phyloP scores from a whole-genome alignment of 2,797 vertebrate species.

The Pelobates cultripes region DNA sequence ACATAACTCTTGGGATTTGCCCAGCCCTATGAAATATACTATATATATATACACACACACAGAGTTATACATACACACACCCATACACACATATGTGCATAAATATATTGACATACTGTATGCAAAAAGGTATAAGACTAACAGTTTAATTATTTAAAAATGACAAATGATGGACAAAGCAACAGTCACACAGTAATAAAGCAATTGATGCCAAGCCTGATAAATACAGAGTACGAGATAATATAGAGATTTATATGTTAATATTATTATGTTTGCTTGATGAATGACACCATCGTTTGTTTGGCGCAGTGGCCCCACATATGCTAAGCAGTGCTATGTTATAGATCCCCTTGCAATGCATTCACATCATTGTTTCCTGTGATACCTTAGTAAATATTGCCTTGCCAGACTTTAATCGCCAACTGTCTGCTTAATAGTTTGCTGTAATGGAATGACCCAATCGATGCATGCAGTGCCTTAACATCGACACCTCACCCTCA shows the following conservation, averaged over 20 bases:
- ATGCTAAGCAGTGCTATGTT: slow-evolving; percentile 21
- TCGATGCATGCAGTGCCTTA: background rate
- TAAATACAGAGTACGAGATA: slow-evolving; percentile 46
- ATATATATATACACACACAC: too few relatives aligned
- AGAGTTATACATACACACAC: background rate
- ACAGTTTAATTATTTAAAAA: slow-evolving; percentile 7
- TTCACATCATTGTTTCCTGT: slow-evolving; percentile 6
- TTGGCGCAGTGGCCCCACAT: slow-evolving; percentile 5
- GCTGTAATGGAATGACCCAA: background rate
- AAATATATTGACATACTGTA: background rate
- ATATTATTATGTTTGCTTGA: slow-evolving; percentile 41
- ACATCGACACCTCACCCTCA: background rate
- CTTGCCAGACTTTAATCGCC: slow-evolving; percentile 19
- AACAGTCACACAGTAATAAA: slow-evolving; percentile 22
- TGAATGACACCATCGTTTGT: slow-evolving; percentile 28
- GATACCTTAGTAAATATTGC: slow-evolving; percentile 11
- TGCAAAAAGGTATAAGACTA: background rate
- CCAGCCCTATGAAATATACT: too few relatives aligned
- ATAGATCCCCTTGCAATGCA: slow-evolving; percentile 21
- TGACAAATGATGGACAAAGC: slow-evolving; percentile 28
- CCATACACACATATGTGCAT: slow-evolving; percentile 2
- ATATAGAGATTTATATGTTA: slow-evolving; percentile 53
- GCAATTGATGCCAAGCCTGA: slow-evolving; percentile 43
- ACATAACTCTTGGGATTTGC: too few relatives aligned
- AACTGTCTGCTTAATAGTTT: background rate